Conservation (phyloP, 2,113 vertebrate genomes). For the Amazona vittata region DNA sequence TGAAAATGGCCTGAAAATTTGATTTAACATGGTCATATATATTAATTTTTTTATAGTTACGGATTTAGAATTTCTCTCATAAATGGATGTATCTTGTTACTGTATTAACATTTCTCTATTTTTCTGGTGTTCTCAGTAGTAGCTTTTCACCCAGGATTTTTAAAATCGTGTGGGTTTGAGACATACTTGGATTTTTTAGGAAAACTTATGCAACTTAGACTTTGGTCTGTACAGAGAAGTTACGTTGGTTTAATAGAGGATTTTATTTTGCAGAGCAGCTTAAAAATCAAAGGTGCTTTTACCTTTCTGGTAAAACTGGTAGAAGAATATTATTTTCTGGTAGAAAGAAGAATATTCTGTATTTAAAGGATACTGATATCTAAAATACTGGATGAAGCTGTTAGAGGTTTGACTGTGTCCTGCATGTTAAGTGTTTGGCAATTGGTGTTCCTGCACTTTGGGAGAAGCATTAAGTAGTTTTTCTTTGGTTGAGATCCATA, state of each 20-base stretch:
- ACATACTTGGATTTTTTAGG: background rate
- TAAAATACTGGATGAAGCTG: background rate
- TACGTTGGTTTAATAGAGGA: background rate
- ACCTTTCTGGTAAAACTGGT: background rate
- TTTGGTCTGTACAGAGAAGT: background rate
- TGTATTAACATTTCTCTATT: background rate
- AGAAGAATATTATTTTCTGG: too few species aligned
- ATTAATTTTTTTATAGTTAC: fast-evolving
- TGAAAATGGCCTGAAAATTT: background rate
- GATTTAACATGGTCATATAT: background rate
- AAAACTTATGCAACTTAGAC: background rate
- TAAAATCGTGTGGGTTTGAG: background rate
- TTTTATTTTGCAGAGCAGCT: background rate
- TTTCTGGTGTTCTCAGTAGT: background rate
- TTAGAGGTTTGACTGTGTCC: background rate
- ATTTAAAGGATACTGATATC: background rate
- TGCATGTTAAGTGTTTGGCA: background rate
- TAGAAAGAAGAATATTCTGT: background rate
- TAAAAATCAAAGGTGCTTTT: background rate
- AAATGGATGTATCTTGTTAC: background rate
- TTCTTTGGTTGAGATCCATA: background rate
- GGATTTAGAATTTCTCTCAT: background rate
- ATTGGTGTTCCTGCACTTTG: background rate
- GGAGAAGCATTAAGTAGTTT: background rate
- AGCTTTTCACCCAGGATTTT: background rate